phyloP scores from a whole-genome alignment of 2,888 invertebrate genomes.

The Drosophila birchii region DNA sequence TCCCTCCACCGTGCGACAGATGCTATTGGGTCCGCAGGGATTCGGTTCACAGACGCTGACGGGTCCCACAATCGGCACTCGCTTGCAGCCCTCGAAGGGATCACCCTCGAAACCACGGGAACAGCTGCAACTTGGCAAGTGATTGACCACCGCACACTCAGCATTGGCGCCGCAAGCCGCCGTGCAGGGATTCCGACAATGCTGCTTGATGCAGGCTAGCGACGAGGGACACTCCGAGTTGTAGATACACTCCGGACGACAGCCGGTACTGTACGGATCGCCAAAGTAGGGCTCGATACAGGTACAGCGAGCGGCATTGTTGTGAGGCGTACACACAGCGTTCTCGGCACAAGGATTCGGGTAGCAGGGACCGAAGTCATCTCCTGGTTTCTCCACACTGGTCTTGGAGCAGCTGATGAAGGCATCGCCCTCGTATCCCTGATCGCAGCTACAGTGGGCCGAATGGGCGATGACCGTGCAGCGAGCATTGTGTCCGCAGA shows the following conservation, averaged over 20 bases:
- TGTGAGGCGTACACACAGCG: conserved; percentile 90
- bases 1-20: conserved; percentile 89
- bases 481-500: conserved; percentile 92
- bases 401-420: conserved; percentile 91
- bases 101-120: conserved; percentile 91
- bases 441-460: conserved; percentile 91
- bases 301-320: conserved; percentile 90
- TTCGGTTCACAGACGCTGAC: conserved; percentile 89
- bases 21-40: conserved; percentile 92
- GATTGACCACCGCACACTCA: conserved; percentile 92
- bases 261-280: conserved; percentile 93
- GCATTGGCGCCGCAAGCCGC: conserved; percentile 94
- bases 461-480: conserved; percentile 92
- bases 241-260: conserved; percentile 93
- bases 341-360: conserved; percentile 94
- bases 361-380: conserved; percentile 87
- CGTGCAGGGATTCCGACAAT: conserved; percentile 94
- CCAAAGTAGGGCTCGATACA: conserved; percentile 95
- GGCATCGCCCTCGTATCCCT: conserved; percentile 93
- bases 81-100: conserved; percentile 92
- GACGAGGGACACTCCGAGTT: conserved; percentile 92
- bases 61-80: conserved; percentile 83
- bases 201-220: conserved; percentile 92
- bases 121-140: conserved; percentile 93
- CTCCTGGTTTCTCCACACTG: conserved; percentile 81